These are phyloP conservation scores for Archips xylosteana DNA, from an alignment of 2,888 invertebrate species.

Conservation along the genomic window DNA sequence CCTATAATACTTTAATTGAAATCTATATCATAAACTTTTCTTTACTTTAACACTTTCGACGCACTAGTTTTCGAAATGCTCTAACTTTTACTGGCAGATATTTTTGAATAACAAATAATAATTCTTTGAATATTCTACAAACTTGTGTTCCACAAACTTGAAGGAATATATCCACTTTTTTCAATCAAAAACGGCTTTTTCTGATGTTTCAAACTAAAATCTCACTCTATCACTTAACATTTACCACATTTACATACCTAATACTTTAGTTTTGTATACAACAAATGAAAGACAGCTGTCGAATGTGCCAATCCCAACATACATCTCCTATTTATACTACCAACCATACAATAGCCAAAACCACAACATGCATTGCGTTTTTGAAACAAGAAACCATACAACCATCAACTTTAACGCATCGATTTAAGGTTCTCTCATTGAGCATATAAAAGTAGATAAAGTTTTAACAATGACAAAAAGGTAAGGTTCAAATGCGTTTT, in stretches of 20 bases:
- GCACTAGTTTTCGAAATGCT: no score
- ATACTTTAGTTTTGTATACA: conserved; percentile 39
- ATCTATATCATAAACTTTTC: no score
- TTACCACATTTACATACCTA: conserved; percentile 45
- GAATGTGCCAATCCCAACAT: conserved; percentile 62
- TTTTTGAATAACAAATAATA: no score
- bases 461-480: conserved; percentile 37
- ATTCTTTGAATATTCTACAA: no score
- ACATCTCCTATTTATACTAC: conserved; percentile 68
- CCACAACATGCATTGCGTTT: conserved; percentile 33
- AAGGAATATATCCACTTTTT: no score
- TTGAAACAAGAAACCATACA: background rate
- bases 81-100: no score
- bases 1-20: no score
- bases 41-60: no score
- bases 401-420: conserved; percentile 31
- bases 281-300: conserved; percentile 49
- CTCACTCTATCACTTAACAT: background rate
- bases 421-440: conserved; percentile 1
- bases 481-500: conserved; percentile 2
- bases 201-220: no score
- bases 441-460: background rate
- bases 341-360: conserved; percentile 56
- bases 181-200: no score
- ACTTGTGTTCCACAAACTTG: no score